Conservation (phyloP, 2,888 invertebrate genomes). For the Carpatolechia fugitivella region DNA sequence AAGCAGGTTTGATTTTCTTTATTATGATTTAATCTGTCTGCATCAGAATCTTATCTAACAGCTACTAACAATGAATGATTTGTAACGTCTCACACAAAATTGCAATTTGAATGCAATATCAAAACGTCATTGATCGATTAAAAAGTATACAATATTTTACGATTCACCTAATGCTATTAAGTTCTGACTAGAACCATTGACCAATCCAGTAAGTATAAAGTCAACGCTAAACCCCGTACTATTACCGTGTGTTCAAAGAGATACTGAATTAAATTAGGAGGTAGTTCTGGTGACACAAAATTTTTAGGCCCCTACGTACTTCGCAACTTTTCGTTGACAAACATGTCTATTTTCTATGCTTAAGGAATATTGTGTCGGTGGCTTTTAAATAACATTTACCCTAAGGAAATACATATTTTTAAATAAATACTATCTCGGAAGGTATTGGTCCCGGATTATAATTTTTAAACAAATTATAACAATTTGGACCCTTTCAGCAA, state of each 20-base stretch:
- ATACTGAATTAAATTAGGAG: conserved; percentile 74
- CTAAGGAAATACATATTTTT: conserved; percentile 76
- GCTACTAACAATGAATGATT: too few species aligned
- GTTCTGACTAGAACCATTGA: conserved; percentile 73
- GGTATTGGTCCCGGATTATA: conserved; percentile 79
- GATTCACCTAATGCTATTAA: conserved; percentile 54
- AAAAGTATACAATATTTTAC: conserved; percentile 13
- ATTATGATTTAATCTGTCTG: too few species aligned
- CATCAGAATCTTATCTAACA: too few species aligned
- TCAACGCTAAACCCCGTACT: conserved; percentile 49
- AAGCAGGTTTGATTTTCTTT: not conserved
- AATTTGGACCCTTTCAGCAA: conserved; percentile 76
- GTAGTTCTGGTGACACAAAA: conserved; percentile 66
- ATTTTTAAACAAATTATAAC: conserved; percentile 81
- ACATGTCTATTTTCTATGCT: conserved; percentile 75
- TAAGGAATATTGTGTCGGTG: conserved; percentile 80
- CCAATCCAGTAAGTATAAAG: conserved; percentile 39
- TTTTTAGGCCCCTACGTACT: conserved; percentile 47
- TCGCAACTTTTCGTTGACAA: conserved; percentile 75
- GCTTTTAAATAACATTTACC: conserved; percentile 76
- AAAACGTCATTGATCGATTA: conserved; percentile 9
- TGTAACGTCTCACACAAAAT: too few species aligned
- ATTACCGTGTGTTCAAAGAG: conserved; percentile 50
- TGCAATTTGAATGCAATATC: conserved; percentile 17
- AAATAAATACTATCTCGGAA: conserved; percentile 80